Evolutionary conservation across 2,113 vertebrate genomes (phyloP).

Genomic region (Rhinolophus sinicus): DNA sequence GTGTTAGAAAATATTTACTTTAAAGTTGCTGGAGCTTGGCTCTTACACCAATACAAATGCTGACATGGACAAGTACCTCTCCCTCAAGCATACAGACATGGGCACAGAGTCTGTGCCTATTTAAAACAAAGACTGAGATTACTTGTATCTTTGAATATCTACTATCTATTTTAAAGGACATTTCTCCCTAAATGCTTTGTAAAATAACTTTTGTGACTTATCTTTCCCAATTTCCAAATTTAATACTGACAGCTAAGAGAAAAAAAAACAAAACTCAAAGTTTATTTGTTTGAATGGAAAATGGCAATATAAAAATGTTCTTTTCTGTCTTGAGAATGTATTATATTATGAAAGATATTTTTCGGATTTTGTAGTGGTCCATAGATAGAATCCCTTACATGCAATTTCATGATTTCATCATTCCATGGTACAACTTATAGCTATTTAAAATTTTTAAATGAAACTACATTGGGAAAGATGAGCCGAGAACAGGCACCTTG

Average conservation of each 20-base stretch:
- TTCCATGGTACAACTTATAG: not conserved
- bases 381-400: not conserved
- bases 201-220: not conserved
- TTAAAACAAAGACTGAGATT: constrained; percentile 45
- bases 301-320: not conserved
- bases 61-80: constrained; percentile 19
- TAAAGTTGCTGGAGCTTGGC: not conserved
- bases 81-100: not conserved
- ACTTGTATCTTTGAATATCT: not conserved
- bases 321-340: not conserved
- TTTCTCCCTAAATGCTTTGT: constrained; percentile 31
- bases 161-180: constrained; percentile 26
- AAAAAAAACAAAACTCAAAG: not conserved
- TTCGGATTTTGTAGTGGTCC: not conserved
- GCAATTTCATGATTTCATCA: not conserved
- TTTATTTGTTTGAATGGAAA: not conserved
- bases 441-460: not conserved
- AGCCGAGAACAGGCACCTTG: not conserved
- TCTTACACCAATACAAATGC: constrained; percentile 25
- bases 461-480: not conserved
- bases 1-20: constrained; percentile 50
- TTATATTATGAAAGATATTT: not conserved
- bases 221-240: not conserved
- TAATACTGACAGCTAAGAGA: not conserved
- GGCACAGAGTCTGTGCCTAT: not conserved